These are phyloP conservation scores for Nineta flava DNA, from an alignment of 2,888 invertebrate genomes.

Conservation along the genomic window DNA sequence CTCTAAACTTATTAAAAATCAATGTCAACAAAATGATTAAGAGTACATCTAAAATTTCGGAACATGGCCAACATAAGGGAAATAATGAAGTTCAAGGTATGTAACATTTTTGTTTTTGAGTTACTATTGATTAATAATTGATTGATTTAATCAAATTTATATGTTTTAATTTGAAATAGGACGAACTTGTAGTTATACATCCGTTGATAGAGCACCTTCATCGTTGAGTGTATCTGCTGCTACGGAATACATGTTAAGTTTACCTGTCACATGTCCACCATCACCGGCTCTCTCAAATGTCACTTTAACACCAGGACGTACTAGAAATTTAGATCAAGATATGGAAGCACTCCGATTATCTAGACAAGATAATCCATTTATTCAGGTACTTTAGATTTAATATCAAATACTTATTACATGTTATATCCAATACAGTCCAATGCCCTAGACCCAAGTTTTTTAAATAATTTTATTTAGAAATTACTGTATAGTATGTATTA, in stretches of 20 bases:
- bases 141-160: neutral
- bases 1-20: neutral
- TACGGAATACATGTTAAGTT: conserved; percentile 25
- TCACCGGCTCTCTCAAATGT: conserved; percentile 46
- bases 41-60: conserved; percentile 5
- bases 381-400: conserved; percentile 38
- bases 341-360: conserved; percentile 70
- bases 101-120: neutral
- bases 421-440: no score
- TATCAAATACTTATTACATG: no score
- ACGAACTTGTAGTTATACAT: conserved; percentile 14
- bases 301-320: conserved; percentile 54
- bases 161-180: neutral
- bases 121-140: neutral
- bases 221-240: conserved; percentile 26
- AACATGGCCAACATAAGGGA: conserved; percentile 1
- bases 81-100: conserved; percentile 6
- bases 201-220: conserved; percentile 25
- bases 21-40: neutral
- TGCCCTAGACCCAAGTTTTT: no score
- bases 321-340: conserved; percentile 65
- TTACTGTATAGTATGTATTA: no score
- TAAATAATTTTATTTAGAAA: no score
- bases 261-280: conserved; percentile 23
- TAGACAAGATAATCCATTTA: conserved; percentile 69